Evolutionary conservation across 2,113 vertebrate species (phyloP).

Genomic region (Zapornia atra): DNA sequence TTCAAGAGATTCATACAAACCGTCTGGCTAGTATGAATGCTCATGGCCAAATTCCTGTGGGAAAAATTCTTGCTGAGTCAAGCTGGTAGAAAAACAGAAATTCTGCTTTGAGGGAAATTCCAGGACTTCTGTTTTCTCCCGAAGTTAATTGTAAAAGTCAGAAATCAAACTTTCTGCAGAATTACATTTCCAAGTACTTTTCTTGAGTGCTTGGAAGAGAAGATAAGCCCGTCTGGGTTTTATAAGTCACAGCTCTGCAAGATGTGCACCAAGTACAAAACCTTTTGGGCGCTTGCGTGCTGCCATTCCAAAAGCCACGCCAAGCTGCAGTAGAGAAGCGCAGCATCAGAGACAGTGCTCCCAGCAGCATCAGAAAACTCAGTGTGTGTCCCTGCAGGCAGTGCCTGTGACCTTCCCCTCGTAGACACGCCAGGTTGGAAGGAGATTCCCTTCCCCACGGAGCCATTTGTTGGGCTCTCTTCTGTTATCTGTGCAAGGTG

Average conservation of each 20-base stretch:
- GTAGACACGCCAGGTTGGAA: background rate
- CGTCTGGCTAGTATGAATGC: background rate
- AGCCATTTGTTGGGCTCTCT: background rate
- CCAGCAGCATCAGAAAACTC: background rate
- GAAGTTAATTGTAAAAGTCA: background rate
- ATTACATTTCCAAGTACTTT: constrained; percentile 17
- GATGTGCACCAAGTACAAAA: background rate
- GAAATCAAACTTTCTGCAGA: constrained; percentile 5
- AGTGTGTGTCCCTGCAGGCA: background rate
- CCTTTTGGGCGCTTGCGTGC: background rate
- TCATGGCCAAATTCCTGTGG: constrained; percentile 51
- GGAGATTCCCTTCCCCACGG: background rate
- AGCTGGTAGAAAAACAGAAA: constrained; percentile 33
- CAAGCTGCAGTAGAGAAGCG: background rate
- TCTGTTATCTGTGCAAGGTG: background rate
- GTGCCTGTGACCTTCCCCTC: background rate
- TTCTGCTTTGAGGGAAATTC: constrained; percentile 40
- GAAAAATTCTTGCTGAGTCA: constrained; percentile 57
- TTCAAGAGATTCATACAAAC: background rate
- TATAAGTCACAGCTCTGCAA: background rate
- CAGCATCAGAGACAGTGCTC: background rate
- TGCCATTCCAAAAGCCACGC: background rate
- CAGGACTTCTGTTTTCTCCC: constrained; percentile 35
- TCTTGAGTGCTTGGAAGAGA: constrained; percentile 2
- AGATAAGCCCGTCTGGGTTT: background rate